Percentiles rank a stretch among this genome's conserved stretches.
Conservation (phyloP, 1,140 invertebrate species). For the Ptiloglossa arizonensis region DNA sequence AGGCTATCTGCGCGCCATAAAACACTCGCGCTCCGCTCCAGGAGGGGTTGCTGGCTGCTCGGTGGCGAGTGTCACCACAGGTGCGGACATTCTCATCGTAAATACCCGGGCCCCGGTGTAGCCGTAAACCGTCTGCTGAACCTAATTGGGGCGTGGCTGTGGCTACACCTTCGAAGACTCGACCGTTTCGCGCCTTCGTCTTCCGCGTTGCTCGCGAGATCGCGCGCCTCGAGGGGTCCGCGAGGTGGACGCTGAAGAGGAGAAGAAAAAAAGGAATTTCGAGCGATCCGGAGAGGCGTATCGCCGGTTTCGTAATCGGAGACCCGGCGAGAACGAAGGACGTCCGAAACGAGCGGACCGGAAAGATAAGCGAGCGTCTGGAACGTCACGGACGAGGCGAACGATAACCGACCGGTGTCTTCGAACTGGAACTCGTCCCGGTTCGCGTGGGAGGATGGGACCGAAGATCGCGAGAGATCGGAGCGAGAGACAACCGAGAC, state of each 20-base stretch:
- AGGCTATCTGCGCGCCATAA: conserved; percentile 74
- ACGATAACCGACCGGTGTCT: conserved; percentile 22
- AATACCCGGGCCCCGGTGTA: conserved; percentile 71
- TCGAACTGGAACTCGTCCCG: conserved; percentile 20
- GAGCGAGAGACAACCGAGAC: conserved; percentile 32
- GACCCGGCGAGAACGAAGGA: background rate
- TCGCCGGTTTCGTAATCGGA: background rate
- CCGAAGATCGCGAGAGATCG: conserved; percentile 34
- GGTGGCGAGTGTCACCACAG: conserved; percentile 78
- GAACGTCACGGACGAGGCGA: conserved; percentile 24
- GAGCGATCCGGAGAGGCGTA: background rate
- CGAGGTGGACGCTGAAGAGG: background rate
- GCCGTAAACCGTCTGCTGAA: conserved; percentile 67
- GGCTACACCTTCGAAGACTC: conserved; percentile 74
- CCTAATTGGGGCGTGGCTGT: conserved; percentile 79
- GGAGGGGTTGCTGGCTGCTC: conserved; percentile 67
- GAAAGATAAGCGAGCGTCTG: conserved; percentile 10
- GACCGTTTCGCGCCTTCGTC: conserved; percentile 39
- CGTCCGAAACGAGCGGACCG: conserved; percentile 12
- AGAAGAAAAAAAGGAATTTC: too few relatives aligned
- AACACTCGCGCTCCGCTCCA: conserved; percentile 66
- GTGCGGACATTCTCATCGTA: conserved; percentile 81
- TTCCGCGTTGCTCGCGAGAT: background rate
- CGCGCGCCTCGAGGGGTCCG: background rate
- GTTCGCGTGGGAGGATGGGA: conserved; percentile 45